Base-by-base conservation (phyloP, 2,888 invertebrate genomes). In the Tipula confusa region DNA sequence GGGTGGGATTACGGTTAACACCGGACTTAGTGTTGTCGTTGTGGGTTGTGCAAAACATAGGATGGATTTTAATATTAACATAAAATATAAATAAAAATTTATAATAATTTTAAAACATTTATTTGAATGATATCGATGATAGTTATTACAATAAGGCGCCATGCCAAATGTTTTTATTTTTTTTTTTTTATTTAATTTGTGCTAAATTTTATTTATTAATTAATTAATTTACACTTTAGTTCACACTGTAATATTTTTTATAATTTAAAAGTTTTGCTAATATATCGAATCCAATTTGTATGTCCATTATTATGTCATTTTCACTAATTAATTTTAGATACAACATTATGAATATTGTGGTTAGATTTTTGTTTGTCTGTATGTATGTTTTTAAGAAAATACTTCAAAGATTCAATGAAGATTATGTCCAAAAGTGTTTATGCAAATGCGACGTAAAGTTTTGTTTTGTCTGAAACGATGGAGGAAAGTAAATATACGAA, bases 81-180 rank as follows among this genome's bases (percentile, higher is more conserved):
- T 64, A 64, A 64, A 64, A 64, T 64, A 64, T 64, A 64, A 64
- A 64, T 64, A 64, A 64, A 64, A 64, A 64, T 64, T 64, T 64
- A 64, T 11, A 2, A 64, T 24, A 64, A 64, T 64, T 64, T 64
- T 64, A 24, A 64, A 64, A 64, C 64, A 64, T 64, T 64, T 64
- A 64, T 64, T 64, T 64, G 64, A 64, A 64, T 64, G 64, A 64
- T 64, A 64, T 64, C 64, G 64, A 64, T 64, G 64, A 24, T 64
- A 64, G 24, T 64, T 64, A 64, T 64, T 64, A 64, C 64, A 64
- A 24, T 64, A 64, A 64, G 64, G 64, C 64, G 64, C 64, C 64
- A 64, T 64, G 64, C 64, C 64, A 64, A 64, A 64, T 64, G 64
- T 64, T 64, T 64, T 43, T 18, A 15, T 15, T 43, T 43, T 15